Percentiles rank a stretch among this genome's conserved stretches.
Conservation (phyloP, 1,140 invertebrate species). For the Drosophila melanica region DNA sequence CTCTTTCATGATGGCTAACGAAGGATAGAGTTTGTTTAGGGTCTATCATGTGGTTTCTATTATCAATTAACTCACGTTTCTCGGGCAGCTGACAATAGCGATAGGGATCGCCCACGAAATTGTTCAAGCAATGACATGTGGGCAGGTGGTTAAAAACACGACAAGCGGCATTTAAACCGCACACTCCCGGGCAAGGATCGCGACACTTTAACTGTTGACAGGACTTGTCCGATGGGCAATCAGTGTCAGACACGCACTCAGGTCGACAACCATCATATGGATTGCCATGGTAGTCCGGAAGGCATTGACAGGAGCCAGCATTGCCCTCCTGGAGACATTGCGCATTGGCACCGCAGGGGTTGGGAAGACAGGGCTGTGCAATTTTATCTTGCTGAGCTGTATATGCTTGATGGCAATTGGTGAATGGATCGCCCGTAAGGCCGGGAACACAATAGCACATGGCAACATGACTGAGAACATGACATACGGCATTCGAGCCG, state of each 20-base stretch:
- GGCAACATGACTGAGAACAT: constrained; percentile 77
- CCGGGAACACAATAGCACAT: constrained; percentile 85
- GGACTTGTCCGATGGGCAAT: constrained; percentile 88
- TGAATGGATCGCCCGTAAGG: constrained; percentile 85
- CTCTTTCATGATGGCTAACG: constrained; percentile 77
- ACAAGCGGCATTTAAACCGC: constrained; percentile 89
- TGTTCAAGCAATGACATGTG: constrained; percentile 88
- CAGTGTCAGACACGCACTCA: constrained; percentile 90
- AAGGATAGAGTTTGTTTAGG: constrained; percentile 85
- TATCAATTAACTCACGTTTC: constrained; percentile 85
- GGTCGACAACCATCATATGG: constrained; percentile 89
- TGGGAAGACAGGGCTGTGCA: constrained; percentile 85
- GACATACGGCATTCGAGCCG: constrained; percentile 67
- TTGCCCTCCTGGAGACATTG: constrained; percentile 88
- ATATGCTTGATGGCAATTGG: constrained; percentile 86
- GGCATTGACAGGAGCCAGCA: constrained; percentile 89
- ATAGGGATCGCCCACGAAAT: constrained; percentile 90
- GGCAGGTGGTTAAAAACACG: constrained; percentile 89
- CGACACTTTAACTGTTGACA: constrained; percentile 91
- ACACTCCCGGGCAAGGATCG: constrained; percentile 91
- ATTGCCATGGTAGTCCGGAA: constrained; percentile 89
- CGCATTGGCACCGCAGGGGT: constrained; percentile 89
- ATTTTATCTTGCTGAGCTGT: constrained; percentile 65
- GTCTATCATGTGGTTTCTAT: not conserved
- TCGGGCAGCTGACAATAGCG: constrained; percentile 71